A percentile compares a stretch with the other conserved stretches of the same genome.
phyloP scores from a whole-genome alignment of 2,113 vertebrate genomes.

The Tylochromis polylepis region DNA sequence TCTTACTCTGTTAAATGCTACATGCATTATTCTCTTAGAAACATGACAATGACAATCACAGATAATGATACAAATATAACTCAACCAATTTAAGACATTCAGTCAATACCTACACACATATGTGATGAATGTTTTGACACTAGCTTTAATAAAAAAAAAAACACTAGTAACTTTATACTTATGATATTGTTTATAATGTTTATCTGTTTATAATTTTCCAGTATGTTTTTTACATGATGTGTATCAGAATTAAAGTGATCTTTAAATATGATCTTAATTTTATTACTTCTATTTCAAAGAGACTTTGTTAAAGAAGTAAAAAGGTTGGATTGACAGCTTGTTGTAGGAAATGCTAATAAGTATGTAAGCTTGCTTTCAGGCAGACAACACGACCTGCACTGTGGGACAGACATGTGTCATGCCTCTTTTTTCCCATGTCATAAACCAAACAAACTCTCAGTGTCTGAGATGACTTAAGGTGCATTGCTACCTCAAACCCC shows the following conservation, averaged over 20 bases:
- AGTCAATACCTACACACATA: background rate
- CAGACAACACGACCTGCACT: background rate
- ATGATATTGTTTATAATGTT: background rate
- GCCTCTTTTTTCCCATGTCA: background rate
- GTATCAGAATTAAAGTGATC: background rate
- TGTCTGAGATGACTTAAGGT: background rate
- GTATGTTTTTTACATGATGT: background rate
- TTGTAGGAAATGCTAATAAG: background rate
- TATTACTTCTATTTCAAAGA: background rate
- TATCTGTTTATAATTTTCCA: background rate
- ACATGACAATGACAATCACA: background rate
- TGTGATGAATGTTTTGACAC: background rate
- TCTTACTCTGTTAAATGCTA: conserved; percentile 29
- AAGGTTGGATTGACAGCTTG: background rate
- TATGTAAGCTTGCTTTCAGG: background rate
- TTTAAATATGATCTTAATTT: background rate
- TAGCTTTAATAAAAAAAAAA: no score
- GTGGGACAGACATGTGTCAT: background rate
- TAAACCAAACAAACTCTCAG: background rate
- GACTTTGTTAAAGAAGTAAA: background rate
- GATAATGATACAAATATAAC: background rate
- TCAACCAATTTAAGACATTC: background rate
- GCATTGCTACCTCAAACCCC: background rate
- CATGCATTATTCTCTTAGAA: conserved; percentile 10
- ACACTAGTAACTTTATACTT: no score